Evolutionary conservation across 1,140 invertebrate species (phyloP), one percentile per base, ranked within the genome.

Genomic region (Lordiphosa mommai): DNA sequence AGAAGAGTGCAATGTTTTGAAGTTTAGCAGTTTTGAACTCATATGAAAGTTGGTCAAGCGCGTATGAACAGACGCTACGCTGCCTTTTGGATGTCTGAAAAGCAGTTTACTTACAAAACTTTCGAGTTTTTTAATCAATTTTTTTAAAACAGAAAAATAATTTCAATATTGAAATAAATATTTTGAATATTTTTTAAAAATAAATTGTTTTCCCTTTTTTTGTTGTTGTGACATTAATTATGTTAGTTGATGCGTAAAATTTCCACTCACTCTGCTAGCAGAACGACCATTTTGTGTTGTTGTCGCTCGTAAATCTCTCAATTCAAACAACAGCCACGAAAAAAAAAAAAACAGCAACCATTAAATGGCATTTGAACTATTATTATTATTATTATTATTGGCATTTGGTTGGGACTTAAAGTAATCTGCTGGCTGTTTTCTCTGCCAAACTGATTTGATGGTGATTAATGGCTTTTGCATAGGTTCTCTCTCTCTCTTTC

Each of bases 341-440:
- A 5, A 5, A 23, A 23, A 23, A 23, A 23, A 23, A 5, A 23
- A 23, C 20, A 23, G 2, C 20, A 38, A 20, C 44, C 50, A 32
- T 61, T 13, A 55, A 61, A 50, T 61, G 63, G 23, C 50, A 77
- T 50, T 68, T 68, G 56, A 64, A 53, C 43, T 50, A 69, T 64
- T 68, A 65, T 65, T 56, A 69, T 70, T 65, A 58, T 65, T 59
- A 51, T 53, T 51, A 69, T 66, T 71, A 76, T 57, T 67, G 60
- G 40, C 72, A 76, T 68, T 64, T 51, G 23, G 47, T 7, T 17
- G 10, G 8, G 29, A 34, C 13, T 17, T 32, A 16, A 30, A 49
- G 46, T 77, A 77, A 77, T 77, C 72, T 79, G 68, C 52, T 67
- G 16, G 63, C 48, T 72, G 61, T 77, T 66, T 66, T 63, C 48